These are phyloP conservation scores for Macrotis lagotis DNA, from an alignment of 2,113 vertebrate genomes.

Conservation along the genomic window DNA sequence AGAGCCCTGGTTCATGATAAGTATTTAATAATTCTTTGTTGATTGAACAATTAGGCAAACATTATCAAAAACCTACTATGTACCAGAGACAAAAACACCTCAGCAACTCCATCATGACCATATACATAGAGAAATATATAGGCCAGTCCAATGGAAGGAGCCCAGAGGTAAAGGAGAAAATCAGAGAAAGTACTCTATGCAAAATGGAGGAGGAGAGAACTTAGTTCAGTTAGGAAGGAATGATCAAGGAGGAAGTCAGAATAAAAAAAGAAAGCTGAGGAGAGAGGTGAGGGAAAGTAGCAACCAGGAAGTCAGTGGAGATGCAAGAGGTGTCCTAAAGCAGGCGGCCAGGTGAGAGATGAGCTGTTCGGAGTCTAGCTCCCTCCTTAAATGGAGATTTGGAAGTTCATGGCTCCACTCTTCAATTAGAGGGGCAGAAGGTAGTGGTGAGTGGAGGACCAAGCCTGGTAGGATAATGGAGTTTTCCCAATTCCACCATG, in stretches of 20 bases:
- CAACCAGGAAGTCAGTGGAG: not conserved
- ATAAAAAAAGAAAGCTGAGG: not conserved
- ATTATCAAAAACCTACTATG: not conserved
- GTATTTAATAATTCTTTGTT: not conserved
- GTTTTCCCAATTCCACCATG: not conserved
- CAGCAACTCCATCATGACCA: not conserved
- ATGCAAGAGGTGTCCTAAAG: not conserved
- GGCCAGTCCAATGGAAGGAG: not conserved
- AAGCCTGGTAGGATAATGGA: not conserved
- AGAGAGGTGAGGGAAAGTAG: not conserved
- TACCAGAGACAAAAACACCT: not conserved
- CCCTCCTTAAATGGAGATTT: not conserved
- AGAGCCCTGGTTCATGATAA: not conserved
- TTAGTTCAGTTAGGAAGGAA: not conserved
- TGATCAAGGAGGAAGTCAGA: too few species aligned
- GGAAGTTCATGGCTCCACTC: not conserved
- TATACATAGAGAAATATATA: not conserved
- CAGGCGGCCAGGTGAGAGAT: not conserved
- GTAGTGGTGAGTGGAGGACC: not conserved
- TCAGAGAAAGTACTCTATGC: not conserved
- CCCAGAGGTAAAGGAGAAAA: not conserved
- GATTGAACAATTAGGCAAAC: not conserved
- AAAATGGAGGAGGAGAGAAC: not conserved
- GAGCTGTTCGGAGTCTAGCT: not conserved
- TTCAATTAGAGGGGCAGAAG: not conserved